A percentile compares a stretch with the other conserved stretches of the same genome.
phyloP scores from a whole-genome alignment of 2,888 invertebrate genomes.

The Ischnura elegans region DNA sequence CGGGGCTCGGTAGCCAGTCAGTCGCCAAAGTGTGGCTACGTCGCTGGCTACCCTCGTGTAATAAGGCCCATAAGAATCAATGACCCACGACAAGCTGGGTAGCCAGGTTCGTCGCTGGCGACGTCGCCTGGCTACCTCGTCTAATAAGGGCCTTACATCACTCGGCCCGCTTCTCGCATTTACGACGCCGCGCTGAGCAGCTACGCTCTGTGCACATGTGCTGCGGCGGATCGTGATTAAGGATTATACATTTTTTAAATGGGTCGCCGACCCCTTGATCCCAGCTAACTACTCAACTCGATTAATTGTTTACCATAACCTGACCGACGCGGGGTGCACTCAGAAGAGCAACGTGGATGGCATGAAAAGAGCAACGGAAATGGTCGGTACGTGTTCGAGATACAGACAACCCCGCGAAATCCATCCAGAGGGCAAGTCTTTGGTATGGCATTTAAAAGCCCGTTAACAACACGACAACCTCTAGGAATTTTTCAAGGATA shows the following conservation, averaged over 20 bases:
- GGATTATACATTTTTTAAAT: background rate
- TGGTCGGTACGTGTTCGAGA: background rate
- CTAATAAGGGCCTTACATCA: too few species aligned
- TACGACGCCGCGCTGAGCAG: background rate
- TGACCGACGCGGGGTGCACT: background rate
- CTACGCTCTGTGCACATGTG: background rate
- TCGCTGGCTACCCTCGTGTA: too few species aligned
- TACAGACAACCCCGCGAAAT: background rate
- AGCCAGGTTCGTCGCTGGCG: too few species aligned
- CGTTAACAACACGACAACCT: too few species aligned
- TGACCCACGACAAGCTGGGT: too few species aligned
- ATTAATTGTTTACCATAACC: slow-evolving; percentile 31
- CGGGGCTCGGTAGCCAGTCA: too few species aligned
- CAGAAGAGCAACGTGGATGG: background rate
- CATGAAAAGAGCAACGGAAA: background rate
- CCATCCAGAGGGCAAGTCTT: background rate
- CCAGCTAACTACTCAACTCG: background rate
- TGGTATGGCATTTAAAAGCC: too few species aligned
- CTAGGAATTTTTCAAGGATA: too few species aligned
- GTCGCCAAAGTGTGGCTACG: too few species aligned
- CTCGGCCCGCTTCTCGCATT: slow-evolving; percentile 5
- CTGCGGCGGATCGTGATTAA: slow-evolving; percentile 31
- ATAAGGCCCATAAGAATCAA: too few species aligned
- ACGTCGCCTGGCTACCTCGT: too few species aligned
- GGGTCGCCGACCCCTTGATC: slow-evolving; percentile 37